Evolutionary conservation across 1,140 invertebrate species (phyloP), one percentile per base, ranked within the genome.

Genomic region (Lordiphosa clarofinis): DNA sequence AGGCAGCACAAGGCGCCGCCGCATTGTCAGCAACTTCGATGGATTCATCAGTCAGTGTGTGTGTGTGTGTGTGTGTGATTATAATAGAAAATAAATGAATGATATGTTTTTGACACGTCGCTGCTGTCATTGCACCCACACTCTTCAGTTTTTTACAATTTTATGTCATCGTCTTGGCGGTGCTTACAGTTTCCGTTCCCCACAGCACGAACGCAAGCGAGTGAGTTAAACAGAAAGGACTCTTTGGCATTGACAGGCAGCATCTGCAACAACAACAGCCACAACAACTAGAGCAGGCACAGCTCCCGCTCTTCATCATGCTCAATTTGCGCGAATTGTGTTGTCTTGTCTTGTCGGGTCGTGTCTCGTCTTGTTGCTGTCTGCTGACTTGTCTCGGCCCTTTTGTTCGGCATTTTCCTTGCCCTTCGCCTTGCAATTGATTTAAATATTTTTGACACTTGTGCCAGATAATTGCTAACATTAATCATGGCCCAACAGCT

Each of bases 61-160:
- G 15, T 31, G 15, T n/a, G 13, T n/a, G n/a, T n/a, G 48, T 8
- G 8, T 35, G 19, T 63, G 43, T 61, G 69, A 69, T 82, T 87
- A 78, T 87, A 78, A 87, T 87, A 87, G 84, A 87, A 87, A 87
- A 87, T 87, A 87, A 76, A 87, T 87, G 84, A 87, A 87, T 87
- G 84, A 87, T 87, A 74, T 87, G 76, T 84, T 87, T 87, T 69
- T 87, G 84, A 87, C 84, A 87, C 71, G 78, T 76, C 71, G 76
- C 60, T 63, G 78, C 64, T 84, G 78, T 84, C 73, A 68, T 72
- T 71, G 78, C 19, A 19, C 57, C 65, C 73, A 44, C 64, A 55
- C 69, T 82, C 69, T 82, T 73, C 65, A 79, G 8, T 31, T 70
- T 84, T 78, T 84, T 61, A 75, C 67, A 24, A 67, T 75, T 62